Evolutionary conservation across 1,140 invertebrate species (phyloP).

Genomic region (Drosophila yakuba): DNA sequence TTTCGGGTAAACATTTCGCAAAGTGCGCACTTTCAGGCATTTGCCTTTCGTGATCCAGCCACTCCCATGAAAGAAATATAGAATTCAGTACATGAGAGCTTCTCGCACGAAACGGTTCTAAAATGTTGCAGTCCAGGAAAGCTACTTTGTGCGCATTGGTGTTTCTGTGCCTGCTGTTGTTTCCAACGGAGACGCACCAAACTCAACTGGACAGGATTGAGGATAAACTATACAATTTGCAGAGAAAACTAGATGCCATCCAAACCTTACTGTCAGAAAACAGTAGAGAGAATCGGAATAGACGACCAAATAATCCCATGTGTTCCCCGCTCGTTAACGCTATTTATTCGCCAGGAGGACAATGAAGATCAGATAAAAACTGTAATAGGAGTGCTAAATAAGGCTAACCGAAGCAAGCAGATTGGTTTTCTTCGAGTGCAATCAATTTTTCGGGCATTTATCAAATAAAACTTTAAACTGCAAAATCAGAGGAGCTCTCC

Average conservation of each 20-base stretch:
- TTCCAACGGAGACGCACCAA: background rate
- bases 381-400: too few species aligned
- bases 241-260: background rate
- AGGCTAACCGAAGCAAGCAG: too few species aligned
- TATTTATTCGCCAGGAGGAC: background rate
- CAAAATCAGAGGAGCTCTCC: constrained; percentile 14
- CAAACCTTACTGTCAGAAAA: background rate
- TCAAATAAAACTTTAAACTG: constrained; percentile 20
- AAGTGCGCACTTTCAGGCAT: background rate
- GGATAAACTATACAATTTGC: background rate
- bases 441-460: constrained; percentile 15
- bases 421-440: constrained; percentile 4
- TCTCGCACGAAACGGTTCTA: background rate
- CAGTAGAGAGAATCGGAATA: too few species aligned
- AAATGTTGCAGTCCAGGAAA: background rate
- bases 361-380: background rate
- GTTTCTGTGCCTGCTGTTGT: too few species aligned
- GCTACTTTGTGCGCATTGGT: background rate
- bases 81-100: background rate
- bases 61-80: background rate
- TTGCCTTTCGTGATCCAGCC: background rate
- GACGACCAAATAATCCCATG: background rate
- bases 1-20: background rate
- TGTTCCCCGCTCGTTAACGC: background rate
- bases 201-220: constrained; percentile 2